These are phyloP conservation scores for Apteryx mantelli DNA, from an alignment of 2,113 vertebrate genomes.

Conservation along the genomic window DNA sequence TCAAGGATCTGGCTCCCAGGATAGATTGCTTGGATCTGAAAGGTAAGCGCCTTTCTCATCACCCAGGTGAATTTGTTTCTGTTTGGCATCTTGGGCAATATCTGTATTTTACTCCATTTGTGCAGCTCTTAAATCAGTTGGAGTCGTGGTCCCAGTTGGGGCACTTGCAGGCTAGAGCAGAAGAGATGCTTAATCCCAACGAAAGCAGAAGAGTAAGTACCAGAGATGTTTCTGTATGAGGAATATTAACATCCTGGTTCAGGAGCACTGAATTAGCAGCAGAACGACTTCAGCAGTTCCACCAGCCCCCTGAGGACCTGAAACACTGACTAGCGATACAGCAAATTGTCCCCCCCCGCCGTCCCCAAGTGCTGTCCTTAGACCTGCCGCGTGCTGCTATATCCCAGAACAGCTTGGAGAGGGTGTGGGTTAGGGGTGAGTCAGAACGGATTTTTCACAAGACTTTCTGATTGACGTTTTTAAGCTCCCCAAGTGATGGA, in stretches of 20 bases:
- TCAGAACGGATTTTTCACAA: neutral
- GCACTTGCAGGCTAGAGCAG: neutral
- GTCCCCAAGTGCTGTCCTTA: neutral
- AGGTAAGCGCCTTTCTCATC: slow-evolving; percentile 72
- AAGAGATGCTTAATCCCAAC: too few relatives aligned
- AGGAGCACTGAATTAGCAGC: neutral
- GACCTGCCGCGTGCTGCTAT: neutral
- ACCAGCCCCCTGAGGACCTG: too few relatives aligned
- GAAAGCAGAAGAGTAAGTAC: neutral
- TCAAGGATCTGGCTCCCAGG: slow-evolving; percentile 86
- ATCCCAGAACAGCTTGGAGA: fast-evolving
- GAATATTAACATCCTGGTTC: neutral
- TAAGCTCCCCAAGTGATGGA: fast-evolving
- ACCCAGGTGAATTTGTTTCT: neutral
- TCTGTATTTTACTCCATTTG: fast-evolving
- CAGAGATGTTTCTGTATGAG: neutral
- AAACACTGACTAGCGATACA: neutral
- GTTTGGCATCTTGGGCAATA: too few relatives aligned
- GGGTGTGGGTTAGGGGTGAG: neutral
- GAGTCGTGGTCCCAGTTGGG: neutral
- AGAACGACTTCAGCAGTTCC: too few relatives aligned
- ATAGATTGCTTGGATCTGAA: slow-evolving; percentile 92
- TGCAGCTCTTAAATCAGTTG: neutral
- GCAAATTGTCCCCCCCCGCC: neutral
- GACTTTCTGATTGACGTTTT: fast-evolving